Evolutionary conservation across 2,888 invertebrate genomes (phyloP).

Genomic region (Ramazzottius varieornatus): DNA sequence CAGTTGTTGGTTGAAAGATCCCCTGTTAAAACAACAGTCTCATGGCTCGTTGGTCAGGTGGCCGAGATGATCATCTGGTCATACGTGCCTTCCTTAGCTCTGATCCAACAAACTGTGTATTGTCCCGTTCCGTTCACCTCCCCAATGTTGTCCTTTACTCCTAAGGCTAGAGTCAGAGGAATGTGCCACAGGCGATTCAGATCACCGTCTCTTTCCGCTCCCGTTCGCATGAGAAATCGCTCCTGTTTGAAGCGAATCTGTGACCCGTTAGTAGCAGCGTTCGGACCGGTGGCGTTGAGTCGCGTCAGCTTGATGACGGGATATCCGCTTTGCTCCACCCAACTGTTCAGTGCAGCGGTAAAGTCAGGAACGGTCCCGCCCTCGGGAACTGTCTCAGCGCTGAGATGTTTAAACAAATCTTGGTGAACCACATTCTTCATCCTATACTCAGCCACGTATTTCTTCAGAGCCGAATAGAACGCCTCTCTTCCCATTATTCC

Average conservation of each 20-base stretch:
- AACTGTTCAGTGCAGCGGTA: not conserved
- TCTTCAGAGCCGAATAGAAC: not conserved
- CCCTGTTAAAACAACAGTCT: too few species aligned
- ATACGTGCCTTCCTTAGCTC: too few species aligned
- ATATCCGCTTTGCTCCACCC: not conserved
- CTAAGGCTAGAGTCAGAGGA: not conserved
- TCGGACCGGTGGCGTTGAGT: not conserved
- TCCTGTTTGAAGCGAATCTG: too few species aligned
- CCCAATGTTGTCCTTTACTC: too few species aligned
- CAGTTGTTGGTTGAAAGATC: too few species aligned
- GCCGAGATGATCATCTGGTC: too few species aligned
- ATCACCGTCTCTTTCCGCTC: too few species aligned
- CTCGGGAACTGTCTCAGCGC: not conserved
- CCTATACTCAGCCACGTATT: not conserved
- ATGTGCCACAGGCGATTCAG: not conserved
- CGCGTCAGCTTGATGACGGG: not conserved
- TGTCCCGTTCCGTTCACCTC: not conserved
- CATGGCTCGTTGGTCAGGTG: too few species aligned
- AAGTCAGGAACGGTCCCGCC: not conserved
- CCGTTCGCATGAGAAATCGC: too few species aligned
- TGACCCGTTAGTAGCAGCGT: too few species aligned
- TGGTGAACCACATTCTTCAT: not conserved
- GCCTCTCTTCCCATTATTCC: not conserved
- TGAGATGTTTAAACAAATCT: not conserved
- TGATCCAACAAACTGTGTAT: not conserved